phyloP scores from a whole-genome alignment of 2,888 invertebrate genomes.

The Polia nebulosa region DNA sequence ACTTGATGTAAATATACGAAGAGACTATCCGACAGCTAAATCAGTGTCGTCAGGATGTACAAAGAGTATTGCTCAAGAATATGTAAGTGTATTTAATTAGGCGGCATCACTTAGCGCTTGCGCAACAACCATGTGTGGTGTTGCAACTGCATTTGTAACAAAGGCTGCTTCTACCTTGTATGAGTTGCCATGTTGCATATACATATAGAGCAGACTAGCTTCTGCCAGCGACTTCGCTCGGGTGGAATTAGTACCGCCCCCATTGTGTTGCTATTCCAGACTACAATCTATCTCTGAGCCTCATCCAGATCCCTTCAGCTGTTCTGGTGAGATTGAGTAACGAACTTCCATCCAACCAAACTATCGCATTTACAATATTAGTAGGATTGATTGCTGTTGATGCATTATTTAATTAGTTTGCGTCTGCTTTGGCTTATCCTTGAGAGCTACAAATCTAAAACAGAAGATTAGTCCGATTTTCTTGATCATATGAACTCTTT shows the following conservation, averaged over 20 bases:
- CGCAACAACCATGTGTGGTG: conserved; percentile 59
- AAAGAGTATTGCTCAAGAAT: conserved; percentile 22
- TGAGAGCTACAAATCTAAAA: not conserved
- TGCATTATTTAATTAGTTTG: conserved; percentile 34
- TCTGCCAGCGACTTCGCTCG: too few relatives aligned
- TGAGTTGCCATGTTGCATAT: conserved; percentile 47
- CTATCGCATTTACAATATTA: too few relatives aligned
- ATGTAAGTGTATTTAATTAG: conserved; percentile 42
- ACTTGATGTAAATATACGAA: too few relatives aligned
- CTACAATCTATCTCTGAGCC: too few relatives aligned
- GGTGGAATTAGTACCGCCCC: too few relatives aligned
- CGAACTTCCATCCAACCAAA: too few relatives aligned
- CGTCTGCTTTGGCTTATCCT: not conserved
- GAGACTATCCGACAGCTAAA: not conserved
- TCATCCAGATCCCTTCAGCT: too few relatives aligned
- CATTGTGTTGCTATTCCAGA: too few relatives aligned
- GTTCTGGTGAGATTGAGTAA: too few relatives aligned
- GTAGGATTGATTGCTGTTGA: conserved; percentile 28
- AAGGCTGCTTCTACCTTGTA: conserved; percentile 53
- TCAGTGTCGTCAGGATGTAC: not conserved
- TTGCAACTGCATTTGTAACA: conserved; percentile 59
- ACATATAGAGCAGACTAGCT: conserved; percentile 34
- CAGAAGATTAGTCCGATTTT: not conserved
- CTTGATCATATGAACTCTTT: too few relatives aligned
- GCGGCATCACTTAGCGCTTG: conserved; percentile 48